Evolutionary conservation across 53 echinoderm and acorn worm genomes (phyloP).

Genomic region (Henricia sp.): DNA sequence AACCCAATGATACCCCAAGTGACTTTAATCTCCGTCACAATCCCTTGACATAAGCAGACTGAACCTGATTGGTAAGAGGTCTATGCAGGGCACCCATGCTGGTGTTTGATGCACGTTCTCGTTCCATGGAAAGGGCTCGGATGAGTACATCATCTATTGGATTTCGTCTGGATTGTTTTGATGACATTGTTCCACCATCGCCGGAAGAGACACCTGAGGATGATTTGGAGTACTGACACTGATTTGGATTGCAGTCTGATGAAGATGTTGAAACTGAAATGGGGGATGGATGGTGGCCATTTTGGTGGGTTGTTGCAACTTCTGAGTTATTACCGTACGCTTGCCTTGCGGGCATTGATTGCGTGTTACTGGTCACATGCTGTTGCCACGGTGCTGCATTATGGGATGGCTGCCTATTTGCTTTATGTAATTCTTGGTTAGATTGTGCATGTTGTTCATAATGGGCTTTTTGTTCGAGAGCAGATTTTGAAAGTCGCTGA

Average conservation of each 20-base stretch:
- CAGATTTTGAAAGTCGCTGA: slow-evolving; percentile 27
- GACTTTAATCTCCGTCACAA: no score
- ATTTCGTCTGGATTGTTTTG: slow-evolving; percentile 26
- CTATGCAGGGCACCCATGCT: no score
- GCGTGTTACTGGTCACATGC: neutral
- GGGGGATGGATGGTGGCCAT: slow-evolving; percentile 22
- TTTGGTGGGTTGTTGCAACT: slow-evolving; percentile 1
- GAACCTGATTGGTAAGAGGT: no score
- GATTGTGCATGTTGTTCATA: slow-evolving; percentile 1
- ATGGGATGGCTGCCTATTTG: slow-evolving; percentile 3
- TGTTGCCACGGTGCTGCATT: slow-evolving; percentile 3
- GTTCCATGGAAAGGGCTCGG: slow-evolving; percentile 38
- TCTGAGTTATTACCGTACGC: slow-evolving; percentile 1
- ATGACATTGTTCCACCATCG: slow-evolving; percentile 50
- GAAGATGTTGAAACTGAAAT: slow-evolving; percentile 21
- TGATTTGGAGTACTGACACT: slow-evolving; percentile 62
- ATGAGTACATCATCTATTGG: slow-evolving; percentile 57
- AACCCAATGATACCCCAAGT: no score
- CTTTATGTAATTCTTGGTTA: neutral
- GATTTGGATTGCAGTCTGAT: slow-evolving; percentile 24
- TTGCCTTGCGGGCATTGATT: neutral
- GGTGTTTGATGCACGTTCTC: slow-evolving; percentile 28
- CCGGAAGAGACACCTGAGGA: slow-evolving; percentile 91
- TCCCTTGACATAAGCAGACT: slow-evolving; percentile 21
- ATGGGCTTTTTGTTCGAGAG: slow-evolving; percentile 37